phyloP scores from a whole-genome alignment of 2,113 vertebrate species.

The Myodes glareolus region DNA sequence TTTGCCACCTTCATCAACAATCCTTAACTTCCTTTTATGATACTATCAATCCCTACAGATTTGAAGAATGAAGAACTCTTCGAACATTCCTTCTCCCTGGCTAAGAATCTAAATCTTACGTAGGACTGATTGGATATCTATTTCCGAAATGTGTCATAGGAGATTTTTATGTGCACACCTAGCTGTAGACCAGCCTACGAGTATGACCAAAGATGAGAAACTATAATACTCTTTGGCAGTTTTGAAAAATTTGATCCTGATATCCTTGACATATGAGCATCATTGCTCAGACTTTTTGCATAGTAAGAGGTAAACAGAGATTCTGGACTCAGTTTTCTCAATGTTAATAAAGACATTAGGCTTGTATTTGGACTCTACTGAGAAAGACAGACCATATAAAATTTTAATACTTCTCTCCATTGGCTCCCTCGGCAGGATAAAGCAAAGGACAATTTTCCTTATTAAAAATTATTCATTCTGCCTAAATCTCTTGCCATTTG shows the following conservation, averaged over 20 bases:
- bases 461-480: background rate
- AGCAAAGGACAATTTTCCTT: background rate
- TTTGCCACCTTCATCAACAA: background rate
- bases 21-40: background rate
- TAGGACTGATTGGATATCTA: background rate
- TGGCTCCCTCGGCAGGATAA: background rate
- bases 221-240: background rate
- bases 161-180: background rate
- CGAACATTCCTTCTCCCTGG: background rate
- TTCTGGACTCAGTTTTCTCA: slow-evolving; percentile 3
- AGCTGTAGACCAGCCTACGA: background rate
- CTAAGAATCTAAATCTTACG: background rate
- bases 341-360: slow-evolving; percentile 20
- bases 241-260: background rate
- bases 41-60: background rate
- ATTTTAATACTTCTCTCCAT: background rate
- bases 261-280: background rate
- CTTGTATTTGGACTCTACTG: background rate
- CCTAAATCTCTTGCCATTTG: background rate
- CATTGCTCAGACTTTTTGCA: background rate
- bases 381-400: background rate
- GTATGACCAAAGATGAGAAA: background rate
- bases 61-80: background rate
- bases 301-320: background rate
- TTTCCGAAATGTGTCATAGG: background rate